Conservation (phyloP, 2,888 invertebrate genomes). For the Stratiomys singularior region DNA sequence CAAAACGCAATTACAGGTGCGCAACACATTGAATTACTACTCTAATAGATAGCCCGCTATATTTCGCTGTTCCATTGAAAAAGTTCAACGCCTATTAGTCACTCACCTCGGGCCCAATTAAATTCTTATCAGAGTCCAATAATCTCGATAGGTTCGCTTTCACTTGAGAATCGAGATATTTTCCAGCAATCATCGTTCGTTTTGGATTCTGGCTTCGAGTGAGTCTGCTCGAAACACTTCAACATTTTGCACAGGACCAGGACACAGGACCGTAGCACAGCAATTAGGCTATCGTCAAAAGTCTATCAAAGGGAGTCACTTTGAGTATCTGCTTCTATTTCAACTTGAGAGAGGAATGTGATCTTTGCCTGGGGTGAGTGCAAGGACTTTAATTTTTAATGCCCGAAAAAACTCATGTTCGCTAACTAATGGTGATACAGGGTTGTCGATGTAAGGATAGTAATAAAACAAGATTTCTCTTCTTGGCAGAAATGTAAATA, state of each 20-base stretch:
- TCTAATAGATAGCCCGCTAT: constrained; percentile 15
- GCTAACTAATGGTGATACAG: too few species aligned
- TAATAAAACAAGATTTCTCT: too few species aligned
- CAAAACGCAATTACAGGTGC: constrained; percentile 42
- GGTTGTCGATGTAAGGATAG: too few species aligned
- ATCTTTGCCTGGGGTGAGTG: neutral
- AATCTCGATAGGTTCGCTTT: constrained; percentile 29
- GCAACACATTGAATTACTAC: constrained; percentile 21
- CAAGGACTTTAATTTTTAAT: neutral
- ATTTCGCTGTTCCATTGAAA: neutral
- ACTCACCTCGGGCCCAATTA: constrained; percentile 29
- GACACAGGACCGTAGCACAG: constrained; percentile 3
- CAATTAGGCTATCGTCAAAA: constrained; percentile 37
- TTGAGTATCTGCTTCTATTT: neutral
- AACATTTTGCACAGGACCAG: neutral
- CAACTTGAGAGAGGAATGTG: constrained; percentile 7
- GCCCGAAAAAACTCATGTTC: neutral
- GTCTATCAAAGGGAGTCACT: neutral
- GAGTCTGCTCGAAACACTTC: neutral
- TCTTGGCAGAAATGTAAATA: too few species aligned
- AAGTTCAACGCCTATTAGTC: constrained; percentile 28
- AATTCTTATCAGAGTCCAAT: constrained; percentile 42
- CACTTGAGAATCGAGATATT: constrained; percentile 3
- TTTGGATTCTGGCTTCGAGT: neutral
- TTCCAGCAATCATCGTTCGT: neutral